Base-by-base conservation (phyloP, 2,888 invertebrate species). In the Escarpia spicata region DNA sequence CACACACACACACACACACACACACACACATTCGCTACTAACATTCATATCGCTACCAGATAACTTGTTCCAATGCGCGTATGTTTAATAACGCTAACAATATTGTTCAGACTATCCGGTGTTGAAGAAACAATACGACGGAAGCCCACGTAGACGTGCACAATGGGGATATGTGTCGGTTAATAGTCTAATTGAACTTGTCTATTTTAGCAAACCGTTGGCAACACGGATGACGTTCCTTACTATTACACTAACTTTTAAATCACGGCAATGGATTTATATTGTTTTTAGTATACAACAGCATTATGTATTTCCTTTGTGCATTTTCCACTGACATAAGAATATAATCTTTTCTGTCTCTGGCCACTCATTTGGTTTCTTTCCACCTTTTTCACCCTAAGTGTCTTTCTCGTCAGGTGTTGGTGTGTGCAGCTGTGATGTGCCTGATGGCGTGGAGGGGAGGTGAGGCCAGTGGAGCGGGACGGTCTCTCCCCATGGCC, bases 401-500 rank as follows among this genome's bases (percentile, higher is more conserved):
- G 37, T 37, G 37, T 37, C 37, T 37, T 37, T 37, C 37, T 6
- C 45, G 6, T 10, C 60, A 60, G 60, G 60, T 60, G 15, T 15
- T 60, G 19, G 60, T 60, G 60, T 60, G 60, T 60, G 60, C 15
- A 2, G 75, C 75, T n/a, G 2, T 75, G 19, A 6, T 75, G 75
- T 75, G 75, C 75, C 75, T 75, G 19, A 6, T 75, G 19, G 26
- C n/a, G 75, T 75, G 75, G 75, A 3, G 26, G 26, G 92, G 43
- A 31, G 15, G 44, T 43, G 90, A 91, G 26, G 92, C 92, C 31
- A n/a, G 19, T 12, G 93, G 92, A 19, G 93, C 93, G 3, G 93
- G 93, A 52, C 43, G 93, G 45, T 93, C 94, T 15, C 93, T 94
- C 89, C 94, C 94, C 15, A 92, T 93, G 8, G 91, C 31, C 10